phyloP scores from a whole-genome alignment of 2,888 invertebrate species.

The Lobophora halterata region DNA sequence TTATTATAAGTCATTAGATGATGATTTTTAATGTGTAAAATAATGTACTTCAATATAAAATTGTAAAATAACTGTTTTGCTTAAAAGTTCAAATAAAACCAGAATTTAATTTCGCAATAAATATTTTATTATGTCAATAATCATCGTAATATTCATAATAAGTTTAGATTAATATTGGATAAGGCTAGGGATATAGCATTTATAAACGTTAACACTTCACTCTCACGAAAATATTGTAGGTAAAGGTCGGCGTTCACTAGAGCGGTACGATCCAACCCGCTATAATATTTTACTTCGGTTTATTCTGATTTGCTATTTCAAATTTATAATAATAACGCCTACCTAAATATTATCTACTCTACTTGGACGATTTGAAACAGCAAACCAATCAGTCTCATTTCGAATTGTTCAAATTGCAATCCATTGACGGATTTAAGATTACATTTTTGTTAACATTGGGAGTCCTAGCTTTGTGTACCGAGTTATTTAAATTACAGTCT shows the following conservation, averaged over 20 bases:
- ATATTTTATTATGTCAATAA: conserved; percentile 72
- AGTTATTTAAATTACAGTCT: conserved; percentile 3
- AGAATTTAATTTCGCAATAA: conserved; percentile 58
- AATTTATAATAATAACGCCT: conserved; percentile 22
- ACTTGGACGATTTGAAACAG: conserved; percentile 24
- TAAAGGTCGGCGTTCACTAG: conserved; percentile 30
- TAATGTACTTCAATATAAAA: too few relatives aligned
- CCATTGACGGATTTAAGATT: neutral
- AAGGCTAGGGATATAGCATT: conserved; percentile 71
- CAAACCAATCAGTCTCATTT: conserved; percentile 27
- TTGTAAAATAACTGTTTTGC: too few relatives aligned
- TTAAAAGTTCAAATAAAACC: conserved; percentile 29
- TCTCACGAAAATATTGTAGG: conserved; percentile 61
- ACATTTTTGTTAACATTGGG: conserved; percentile 8
- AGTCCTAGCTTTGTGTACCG: conserved; percentile 11
- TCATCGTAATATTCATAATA: conserved; percentile 56
- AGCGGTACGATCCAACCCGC: conserved; percentile 18
- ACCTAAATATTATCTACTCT: conserved; percentile 22
- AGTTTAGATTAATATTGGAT: conserved; percentile 64
- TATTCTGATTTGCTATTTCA: conserved; percentile 25
- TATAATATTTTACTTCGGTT: conserved; percentile 3
- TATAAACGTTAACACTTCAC: conserved; percentile 44
- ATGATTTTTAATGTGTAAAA: too few relatives aligned
- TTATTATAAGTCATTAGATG: too few relatives aligned
- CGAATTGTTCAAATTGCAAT: conserved; percentile 16